Base-by-base conservation (phyloP, 2,888 invertebrate genomes). In the Pollenia labialis region DNA sequence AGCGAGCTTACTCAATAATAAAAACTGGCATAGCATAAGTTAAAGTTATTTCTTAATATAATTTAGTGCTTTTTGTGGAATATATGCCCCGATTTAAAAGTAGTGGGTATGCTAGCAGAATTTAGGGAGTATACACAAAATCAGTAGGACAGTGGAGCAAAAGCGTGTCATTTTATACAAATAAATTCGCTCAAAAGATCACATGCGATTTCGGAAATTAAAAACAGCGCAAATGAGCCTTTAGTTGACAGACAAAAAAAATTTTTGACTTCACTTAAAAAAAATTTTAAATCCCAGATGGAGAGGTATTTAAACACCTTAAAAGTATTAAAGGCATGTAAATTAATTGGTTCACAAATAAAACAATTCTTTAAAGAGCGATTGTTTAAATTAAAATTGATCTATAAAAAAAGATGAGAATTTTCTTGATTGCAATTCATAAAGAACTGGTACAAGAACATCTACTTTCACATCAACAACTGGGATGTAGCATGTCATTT, bases 191-290 rank as follows among this genome's bases (percentile, higher is more conserved):
- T 9, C 16, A 16, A 16, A 54, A 16, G 4, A n/a, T 54, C 54
- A 54, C 54, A 16, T 54, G 54, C 54, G 54, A 54, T n/a, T 54
- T 16, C 54, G 54, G 54, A 16, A 10, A 54, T n/a, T 16, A 54
- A 54, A 16, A 54, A 54, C 54, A 54, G 3, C 16, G 54, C 54
- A 18, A 54, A 16, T 18, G 54, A 54, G 16, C 16, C 18, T 16
- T 54, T 54, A 54, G 54, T 54, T 14, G 50, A 50, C 50, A 11
- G 14, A 50, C n/a, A 50, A 14, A 11, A 54, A 8, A 54, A 3
- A 54, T 4, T 54, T 54, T 54, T 54, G 54, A 16, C 54, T 2
- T n/a, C 18, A 16, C 54, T 18, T 6, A 2, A 54, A 18, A 54
- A 16, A 9, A 54, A 54, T 16, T 18, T 54, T 1, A 1, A 23